phyloP scores from a whole-genome alignment of 37 sponge, comb jelly and placozoan genomes.

The Cliona cf. orientalis region DNA sequence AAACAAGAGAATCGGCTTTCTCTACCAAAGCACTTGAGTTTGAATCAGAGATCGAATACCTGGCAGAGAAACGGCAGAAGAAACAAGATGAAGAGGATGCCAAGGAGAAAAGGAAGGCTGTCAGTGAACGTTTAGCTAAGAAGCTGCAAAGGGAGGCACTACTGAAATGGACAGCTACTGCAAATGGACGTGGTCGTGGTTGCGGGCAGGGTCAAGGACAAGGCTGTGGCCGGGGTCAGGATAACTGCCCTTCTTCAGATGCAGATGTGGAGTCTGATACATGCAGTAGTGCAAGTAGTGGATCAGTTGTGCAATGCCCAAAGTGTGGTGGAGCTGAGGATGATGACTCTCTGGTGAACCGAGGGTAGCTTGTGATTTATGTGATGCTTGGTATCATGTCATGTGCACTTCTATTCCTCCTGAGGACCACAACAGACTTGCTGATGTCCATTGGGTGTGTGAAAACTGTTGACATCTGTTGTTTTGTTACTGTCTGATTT shows the following conservation, averaged over 20 bases:
- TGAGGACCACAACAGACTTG: conserved; percentile 3
- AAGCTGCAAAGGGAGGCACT: neutral
- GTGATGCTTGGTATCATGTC: conserved; percentile 16
- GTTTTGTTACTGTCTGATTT: neutral
- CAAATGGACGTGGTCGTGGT: neutral
- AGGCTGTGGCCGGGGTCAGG: neutral
- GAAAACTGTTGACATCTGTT: neutral
- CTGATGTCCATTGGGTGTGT: neutral
- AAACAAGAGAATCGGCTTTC: neutral
- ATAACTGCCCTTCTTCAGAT: neutral
- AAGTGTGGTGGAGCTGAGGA: neutral
- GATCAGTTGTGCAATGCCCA: conserved; percentile 1
- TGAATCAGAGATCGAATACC: conserved; percentile 1
- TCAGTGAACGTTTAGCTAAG: neutral
- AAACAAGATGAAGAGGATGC: neutral
- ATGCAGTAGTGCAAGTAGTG: neutral
- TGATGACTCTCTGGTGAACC: neutral
- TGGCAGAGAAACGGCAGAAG: neutral
- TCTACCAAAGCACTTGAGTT: neutral
- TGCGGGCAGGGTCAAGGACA: neutral
- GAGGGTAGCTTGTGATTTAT: conserved; percentile 4
- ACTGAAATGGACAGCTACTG: neutral
- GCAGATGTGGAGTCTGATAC: conserved; percentile 1
- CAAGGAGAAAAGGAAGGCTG: conserved; percentile 4
- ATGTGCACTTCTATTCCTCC: neutral